Base-by-base conservation (phyloP, 64 coral and sea anemone genomes). In the Porites lutea region DNA sequence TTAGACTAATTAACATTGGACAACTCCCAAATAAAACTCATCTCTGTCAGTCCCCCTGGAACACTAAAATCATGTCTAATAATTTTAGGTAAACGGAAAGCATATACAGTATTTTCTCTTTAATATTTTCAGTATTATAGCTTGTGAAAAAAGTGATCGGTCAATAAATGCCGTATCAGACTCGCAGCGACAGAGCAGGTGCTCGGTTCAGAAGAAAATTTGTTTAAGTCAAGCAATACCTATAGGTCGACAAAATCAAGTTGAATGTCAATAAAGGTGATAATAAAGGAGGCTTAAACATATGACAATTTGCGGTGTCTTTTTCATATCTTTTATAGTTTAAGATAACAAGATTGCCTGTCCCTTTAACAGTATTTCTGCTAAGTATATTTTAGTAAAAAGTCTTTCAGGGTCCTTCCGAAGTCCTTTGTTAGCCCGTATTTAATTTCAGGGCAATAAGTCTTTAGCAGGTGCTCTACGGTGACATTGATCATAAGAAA, bases 391-490 rank as follows among this genome's bases (percentile, higher is more conserved):
- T 49, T 65, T 51, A 65, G 81, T 47, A 84, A 84, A 52, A 65
- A 8, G 61, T 69, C 46, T 69, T 84, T 68, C 20, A 49, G 15
- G 46, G 8, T 68, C 51, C 19, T 83, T 84, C 47, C 18, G 61
- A 48, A 46, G 6, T 12, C 58, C 61, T 84, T 84, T 84, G 81
- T 84, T 69, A 48, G 46, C 16, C 18, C 48, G 59, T 84, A 64
- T 63, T 65, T 84, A 84, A 52, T 84, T 84, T 81, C 18, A 69
- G 81, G 23, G 81, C 19, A 14, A 69, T 68, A 70, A 52, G 81
- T 50, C 14, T 67, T 67, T 67, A n/a, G 81, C 81, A 84, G 81
- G 81, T 84, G 81, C 46, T 84, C 63, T 46, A 45, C 47, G 44
- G 63, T 69, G 62, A 84, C 46, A 84, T 84, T 84, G 48, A 68